Percentiles rank a stretch among this genome's conserved stretches.
phyloP scores from a whole-genome alignment of 2,888 invertebrate species.

The Pasiphila rectangulata region DNA sequence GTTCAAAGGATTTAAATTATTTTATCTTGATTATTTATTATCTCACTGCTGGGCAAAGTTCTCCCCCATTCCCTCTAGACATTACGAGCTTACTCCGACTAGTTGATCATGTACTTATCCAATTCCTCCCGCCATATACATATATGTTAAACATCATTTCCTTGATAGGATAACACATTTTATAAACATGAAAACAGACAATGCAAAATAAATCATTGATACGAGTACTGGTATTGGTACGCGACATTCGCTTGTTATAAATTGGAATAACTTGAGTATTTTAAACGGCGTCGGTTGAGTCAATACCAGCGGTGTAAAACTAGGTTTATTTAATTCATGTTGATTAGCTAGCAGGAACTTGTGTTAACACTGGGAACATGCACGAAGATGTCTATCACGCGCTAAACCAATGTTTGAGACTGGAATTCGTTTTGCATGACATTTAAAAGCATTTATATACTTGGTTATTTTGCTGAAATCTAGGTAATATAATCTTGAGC shows the following conservation, averaged over 20 bases:
- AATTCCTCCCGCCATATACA: too few species aligned
- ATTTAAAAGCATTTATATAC: conserved; percentile 48
- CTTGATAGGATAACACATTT: too few species aligned
- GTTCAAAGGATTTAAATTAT: too few species aligned
- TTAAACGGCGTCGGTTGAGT: background rate
- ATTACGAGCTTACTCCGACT: too few species aligned
- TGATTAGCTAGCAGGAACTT: conserved; percentile 5
- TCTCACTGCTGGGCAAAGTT: too few species aligned
- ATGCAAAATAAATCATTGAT: too few species aligned
- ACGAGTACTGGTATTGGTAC: too few species aligned
- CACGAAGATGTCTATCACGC: conserved; percentile 62
- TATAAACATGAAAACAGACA: too few species aligned
- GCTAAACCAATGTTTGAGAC: conserved; percentile 65
- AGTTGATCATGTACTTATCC: too few species aligned
- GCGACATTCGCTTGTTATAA: background rate
- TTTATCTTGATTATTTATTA: too few species aligned
- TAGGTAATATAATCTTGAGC: conserved; percentile 21
- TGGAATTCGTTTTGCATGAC: conserved; percentile 61
- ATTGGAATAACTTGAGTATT: background rate
- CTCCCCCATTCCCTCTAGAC: too few species aligned
- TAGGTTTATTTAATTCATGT: conserved; percentile 10
- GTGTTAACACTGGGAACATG: conserved; percentile 41
- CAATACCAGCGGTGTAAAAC: conserved; percentile 1
- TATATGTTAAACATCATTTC: too few species aligned
- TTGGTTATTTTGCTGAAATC: conserved; percentile 36